These are phyloP conservation scores for Halcyon malimbica DNA, from an alignment of 2,113 vertebrate species.

Conservation along the genomic window DNA sequence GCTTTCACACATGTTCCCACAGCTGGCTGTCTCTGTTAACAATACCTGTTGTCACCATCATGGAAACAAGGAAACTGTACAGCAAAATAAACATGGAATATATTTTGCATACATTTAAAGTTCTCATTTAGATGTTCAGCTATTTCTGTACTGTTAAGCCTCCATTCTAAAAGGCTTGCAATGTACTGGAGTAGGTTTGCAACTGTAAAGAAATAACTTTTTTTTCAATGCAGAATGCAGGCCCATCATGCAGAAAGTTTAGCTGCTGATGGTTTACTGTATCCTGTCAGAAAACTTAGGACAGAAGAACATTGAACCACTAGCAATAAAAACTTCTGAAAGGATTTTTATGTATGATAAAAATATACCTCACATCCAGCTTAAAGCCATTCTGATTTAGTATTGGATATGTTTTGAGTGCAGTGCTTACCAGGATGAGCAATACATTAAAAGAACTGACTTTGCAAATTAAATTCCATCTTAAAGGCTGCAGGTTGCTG, in stretches of 20 bases:
- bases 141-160: background rate
- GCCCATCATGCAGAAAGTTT: background rate
- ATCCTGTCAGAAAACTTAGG: background rate
- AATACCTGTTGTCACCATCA: background rate
- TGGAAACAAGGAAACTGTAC: background rate
- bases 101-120: background rate
- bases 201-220: background rate
- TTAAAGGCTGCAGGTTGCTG: slow-evolving; percentile 16
- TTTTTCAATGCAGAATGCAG: background rate
- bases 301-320: background rate
- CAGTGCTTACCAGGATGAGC: background rate
- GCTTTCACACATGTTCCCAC: background rate
- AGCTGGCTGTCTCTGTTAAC: background rate
- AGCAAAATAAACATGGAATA: background rate
- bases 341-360: slow-evolving; percentile 31
- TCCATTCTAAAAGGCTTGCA: background rate
- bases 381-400: background rate
- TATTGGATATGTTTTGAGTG: background rate
- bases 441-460: background rate
- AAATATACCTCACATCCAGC: background rate
- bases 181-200: background rate
- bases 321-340: slow-evolving; percentile 11
- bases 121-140: background rate
- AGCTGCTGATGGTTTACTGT: background rate
- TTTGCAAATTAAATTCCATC: slow-evolving; percentile 31